A percentile compares a stretch with the other conserved stretches of the same genome.
Evolutionary conservation across 2,888 invertebrate species (phyloP).

Genomic region (Sipha maydis): DNA sequence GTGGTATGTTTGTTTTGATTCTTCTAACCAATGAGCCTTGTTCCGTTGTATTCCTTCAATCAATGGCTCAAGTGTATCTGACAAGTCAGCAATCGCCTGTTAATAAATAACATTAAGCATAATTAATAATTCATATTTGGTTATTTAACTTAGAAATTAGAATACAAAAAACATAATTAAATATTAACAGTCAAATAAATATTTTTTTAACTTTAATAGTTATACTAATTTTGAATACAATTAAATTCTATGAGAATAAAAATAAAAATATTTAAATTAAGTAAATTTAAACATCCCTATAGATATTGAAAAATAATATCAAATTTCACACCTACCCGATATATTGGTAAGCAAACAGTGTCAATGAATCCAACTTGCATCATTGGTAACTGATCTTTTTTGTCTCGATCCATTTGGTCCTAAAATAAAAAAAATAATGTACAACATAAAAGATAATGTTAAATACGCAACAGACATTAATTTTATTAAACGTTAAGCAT

Average conservation of each 20-base stretch:
- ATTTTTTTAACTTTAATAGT: background rate
- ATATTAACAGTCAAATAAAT: background rate
- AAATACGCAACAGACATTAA: background rate
- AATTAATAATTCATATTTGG: background rate
- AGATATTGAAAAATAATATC: background rate
- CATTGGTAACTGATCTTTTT: slow-evolving; percentile 90
- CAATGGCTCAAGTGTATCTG: slow-evolving; percentile 81
- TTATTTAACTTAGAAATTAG: background rate
- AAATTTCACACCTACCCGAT: slow-evolving; percentile 76
- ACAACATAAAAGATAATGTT: slow-evolving; percentile 60
- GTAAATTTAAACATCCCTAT: background rate
- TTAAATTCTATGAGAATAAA: background rate
- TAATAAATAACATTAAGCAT: slow-evolving; percentile 64
- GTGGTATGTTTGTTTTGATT: slow-evolving; percentile 69
- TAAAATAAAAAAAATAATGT: slow-evolving; percentile 68
- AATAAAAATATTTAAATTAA: too few species aligned
- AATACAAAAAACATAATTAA: background rate
- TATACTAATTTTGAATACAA: background rate
- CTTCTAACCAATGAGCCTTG: slow-evolving; percentile 84
- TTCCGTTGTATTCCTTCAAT: slow-evolving; percentile 85
- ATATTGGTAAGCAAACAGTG: slow-evolving; percentile 92
- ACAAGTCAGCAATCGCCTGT: slow-evolving; percentile 85
- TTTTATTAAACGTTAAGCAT: too few species aligned
- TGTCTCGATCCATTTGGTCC: slow-evolving; percentile 96
- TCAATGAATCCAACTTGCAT: slow-evolving; percentile 98